These are phyloP conservation scores for Machimus atricapillus DNA, from an alignment of 2,888 invertebrate species.

Conservation along the genomic window DNA sequence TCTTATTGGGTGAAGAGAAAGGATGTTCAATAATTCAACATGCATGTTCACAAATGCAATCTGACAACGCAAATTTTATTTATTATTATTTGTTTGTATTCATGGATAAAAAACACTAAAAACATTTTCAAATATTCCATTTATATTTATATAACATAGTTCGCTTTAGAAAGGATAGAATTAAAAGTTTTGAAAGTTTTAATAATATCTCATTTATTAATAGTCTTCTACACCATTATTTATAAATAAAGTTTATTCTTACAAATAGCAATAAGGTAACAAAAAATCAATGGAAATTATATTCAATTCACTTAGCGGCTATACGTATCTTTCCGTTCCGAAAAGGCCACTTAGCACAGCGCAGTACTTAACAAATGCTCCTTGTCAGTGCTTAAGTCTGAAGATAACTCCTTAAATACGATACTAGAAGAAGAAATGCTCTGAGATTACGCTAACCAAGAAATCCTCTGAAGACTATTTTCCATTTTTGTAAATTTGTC, in stretches of 20 bases:
- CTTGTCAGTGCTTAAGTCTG: not conserved
- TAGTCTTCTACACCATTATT: slow-evolving; percentile 31
- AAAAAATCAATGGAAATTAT: slow-evolving; percentile 15
- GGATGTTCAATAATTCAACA: no score
- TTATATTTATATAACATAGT: no score
- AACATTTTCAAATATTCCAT: no score
- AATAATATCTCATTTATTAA: slow-evolving; percentile 38
- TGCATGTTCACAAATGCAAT: no score
- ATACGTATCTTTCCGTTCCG: slow-evolving; percentile 3
- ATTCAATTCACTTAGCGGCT: slow-evolving; percentile 33
- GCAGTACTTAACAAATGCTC: slow-evolving; percentile 12
- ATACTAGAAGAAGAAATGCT: not conserved
- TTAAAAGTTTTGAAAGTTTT: not conserved
- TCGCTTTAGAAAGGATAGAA: not conserved
- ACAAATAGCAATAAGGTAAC: slow-evolving; percentile 33
- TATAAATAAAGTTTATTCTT: slow-evolving; percentile 32
- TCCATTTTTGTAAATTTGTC: not conserved
- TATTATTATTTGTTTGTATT: no score
- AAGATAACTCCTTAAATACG: not conserved
- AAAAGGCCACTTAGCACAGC: slow-evolving; percentile 33
- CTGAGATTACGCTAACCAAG: not conserved
- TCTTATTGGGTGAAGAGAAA: no score
- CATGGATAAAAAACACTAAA: no score
- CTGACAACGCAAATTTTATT: no score
- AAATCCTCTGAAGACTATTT: not conserved